A percentile compares a stretch with the other conserved stretches of the same genome.
These are phyloP conservation scores for Dendroctonus ponderosae DNA, from an alignment of 1,140 invertebrate genomes.

Conservation along the genomic window DNA sequence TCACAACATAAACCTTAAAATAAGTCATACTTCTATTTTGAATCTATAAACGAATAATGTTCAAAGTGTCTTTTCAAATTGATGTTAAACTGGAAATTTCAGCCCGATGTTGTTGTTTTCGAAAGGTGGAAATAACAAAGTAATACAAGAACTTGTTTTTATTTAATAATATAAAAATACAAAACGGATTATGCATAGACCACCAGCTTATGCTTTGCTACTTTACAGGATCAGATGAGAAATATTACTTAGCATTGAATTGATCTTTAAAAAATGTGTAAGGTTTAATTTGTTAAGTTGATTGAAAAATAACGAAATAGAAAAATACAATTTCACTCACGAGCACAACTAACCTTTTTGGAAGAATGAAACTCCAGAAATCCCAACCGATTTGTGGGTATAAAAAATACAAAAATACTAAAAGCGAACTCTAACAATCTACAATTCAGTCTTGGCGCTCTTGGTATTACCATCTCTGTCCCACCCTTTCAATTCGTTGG, in stretches of 20 bases:
- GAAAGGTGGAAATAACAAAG: not conserved
- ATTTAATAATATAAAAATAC: slow-evolving; percentile 4
- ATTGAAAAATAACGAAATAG: no score
- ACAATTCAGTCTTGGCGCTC: slow-evolving; percentile 67
- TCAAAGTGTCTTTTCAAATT: not conserved
- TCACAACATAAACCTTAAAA: slow-evolving; percentile 20
- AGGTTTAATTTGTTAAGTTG: not conserved
- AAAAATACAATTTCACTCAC: no score
- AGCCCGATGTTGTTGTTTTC: no score
- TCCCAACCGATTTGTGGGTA: slow-evolving; percentile 2
- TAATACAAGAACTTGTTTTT: not conserved
- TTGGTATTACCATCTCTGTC: slow-evolving; percentile 80
- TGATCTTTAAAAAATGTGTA: not conserved
- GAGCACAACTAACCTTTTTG: not conserved
- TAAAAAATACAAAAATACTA: slow-evolving; percentile 16
- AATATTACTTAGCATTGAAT: slow-evolving; percentile 1
- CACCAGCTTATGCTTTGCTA: not conserved
- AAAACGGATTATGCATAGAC: not conserved
- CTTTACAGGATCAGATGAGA: not conserved
- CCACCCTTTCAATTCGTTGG: slow-evolving; percentile 83
- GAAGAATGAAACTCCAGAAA: not conserved
- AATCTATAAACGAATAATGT: not conserved
- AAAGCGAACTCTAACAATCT: slow-evolving; percentile 38
- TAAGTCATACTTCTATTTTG: slow-evolving; percentile 6
- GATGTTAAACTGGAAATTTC: not conserved